These are phyloP conservation scores for Arge pagana DNA, from an alignment of 2,888 invertebrate species.

Conservation along the genomic window DNA sequence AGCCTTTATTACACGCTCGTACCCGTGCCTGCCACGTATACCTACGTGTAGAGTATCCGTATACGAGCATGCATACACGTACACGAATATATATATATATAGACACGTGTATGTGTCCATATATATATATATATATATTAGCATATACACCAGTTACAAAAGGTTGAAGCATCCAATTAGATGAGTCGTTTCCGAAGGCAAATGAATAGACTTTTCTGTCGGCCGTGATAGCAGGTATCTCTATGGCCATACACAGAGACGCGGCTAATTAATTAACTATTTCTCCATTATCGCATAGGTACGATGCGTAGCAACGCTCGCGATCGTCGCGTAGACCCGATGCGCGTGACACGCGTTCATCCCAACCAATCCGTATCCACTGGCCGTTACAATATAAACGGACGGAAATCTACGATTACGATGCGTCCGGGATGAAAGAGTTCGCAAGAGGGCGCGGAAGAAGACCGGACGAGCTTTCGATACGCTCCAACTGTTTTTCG, in stretches of 20 bases:
- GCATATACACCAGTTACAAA: not conserved
- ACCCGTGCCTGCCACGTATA: not conserved
- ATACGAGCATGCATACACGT: not conserved
- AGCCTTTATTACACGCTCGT: too few relatives aligned
- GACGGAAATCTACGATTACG: conserved; percentile 56
- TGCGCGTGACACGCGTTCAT: too few relatives aligned
- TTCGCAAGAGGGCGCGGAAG: conserved; percentile 34
- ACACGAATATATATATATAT: not conserved
- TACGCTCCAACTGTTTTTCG: conserved; percentile 47
- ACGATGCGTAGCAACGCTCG: too few relatives aligned
- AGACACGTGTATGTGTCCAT: not conserved
- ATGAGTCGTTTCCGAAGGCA: too few relatives aligned
- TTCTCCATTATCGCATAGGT: too few relatives aligned
- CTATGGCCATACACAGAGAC: too few relatives aligned
- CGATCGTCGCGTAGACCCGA: too few relatives aligned
- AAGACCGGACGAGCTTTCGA: conserved; percentile 55
- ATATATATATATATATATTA: not conserved
- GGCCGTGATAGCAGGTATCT: too few relatives aligned
- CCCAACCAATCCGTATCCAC: too few relatives aligned
- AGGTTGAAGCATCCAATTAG: not conserved
- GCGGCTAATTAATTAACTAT: too few relatives aligned
- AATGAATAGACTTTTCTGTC: too few relatives aligned
- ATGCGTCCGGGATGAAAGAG: conserved; percentile 49
- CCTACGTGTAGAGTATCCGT: not conserved
- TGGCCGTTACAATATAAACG: conserved; percentile 38